phyloP scores from a whole-genome alignment of 2,888 invertebrate genomes.

The Drymonia ruficornis region DNA sequence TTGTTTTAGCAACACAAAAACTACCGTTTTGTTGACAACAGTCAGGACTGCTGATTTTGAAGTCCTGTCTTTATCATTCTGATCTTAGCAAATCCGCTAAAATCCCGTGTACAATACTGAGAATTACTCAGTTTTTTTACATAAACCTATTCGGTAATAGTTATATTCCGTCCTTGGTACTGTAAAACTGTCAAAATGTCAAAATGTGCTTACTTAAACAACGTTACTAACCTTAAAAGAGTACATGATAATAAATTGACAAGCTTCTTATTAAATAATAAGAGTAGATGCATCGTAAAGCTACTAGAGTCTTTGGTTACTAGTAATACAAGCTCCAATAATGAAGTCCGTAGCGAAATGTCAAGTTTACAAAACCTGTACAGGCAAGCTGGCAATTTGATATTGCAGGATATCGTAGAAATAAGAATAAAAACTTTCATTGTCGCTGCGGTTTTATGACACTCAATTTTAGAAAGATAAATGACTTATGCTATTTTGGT shows the following conservation, averaged over 20 bases:
- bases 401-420: constrained; percentile 1
- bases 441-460: not conserved
- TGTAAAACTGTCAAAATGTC: too few relatives aligned
- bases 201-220: too few relatives aligned
- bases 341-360: constrained; percentile 3
- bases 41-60: too few relatives aligned
- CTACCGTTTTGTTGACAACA: not conserved
- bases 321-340: constrained; percentile 2
- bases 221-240: too few relatives aligned
- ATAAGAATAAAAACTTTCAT: not conserved
- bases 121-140: too few relatives aligned
- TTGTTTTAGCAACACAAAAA: not conserved
- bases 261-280: not conserved
- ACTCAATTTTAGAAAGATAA: not conserved
- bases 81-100: too few relatives aligned
- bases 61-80: too few relatives aligned
- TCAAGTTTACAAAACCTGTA: constrained; percentile 5
- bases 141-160: too few relatives aligned
- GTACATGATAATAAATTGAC: not conserved
- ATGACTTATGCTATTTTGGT: too few relatives aligned
- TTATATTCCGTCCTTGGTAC: too few relatives aligned
- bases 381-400: not conserved
- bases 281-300: not conserved
- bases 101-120: too few relatives aligned
- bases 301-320: too few relatives aligned